Conservation (phyloP, 2,113 vertebrate genomes). For the Erinaceus europaeus region DNA sequence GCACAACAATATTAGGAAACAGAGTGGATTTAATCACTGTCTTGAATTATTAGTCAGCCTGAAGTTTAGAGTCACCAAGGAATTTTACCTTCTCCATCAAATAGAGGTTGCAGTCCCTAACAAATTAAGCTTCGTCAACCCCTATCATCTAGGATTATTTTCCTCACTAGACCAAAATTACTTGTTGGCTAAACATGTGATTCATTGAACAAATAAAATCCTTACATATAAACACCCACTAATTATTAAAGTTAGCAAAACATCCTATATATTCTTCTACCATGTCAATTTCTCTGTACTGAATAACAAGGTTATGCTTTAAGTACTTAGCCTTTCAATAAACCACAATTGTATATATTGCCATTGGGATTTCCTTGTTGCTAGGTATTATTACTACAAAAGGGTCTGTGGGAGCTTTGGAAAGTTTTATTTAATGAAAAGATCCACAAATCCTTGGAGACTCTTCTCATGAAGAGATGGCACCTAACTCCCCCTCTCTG, state of each 20-base stretch:
- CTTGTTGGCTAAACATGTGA: too few species aligned
- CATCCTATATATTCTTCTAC: too few species aligned
- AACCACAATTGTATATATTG: too few species aligned
- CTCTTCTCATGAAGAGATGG: too few species aligned
- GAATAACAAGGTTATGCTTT: too few species aligned
- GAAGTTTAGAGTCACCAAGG: not conserved
- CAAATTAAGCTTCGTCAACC: fast-evolving
- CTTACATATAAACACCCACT: not conserved
- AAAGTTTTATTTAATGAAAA: too few species aligned
- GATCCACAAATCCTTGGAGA: too few species aligned
- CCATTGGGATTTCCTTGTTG: too few species aligned
- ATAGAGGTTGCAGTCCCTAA: not conserved
- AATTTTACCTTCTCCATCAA: not conserved
- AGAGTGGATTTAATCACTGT: not conserved
- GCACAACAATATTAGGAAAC: not conserved
- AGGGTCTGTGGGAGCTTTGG: too few species aligned
- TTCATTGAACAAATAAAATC: not conserved
- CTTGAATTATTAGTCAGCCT: not conserved
- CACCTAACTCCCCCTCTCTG: not conserved
- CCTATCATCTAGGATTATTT: not conserved
- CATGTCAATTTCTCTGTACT: not conserved
- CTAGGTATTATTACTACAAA: too few species aligned
- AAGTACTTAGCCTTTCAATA: too few species aligned
- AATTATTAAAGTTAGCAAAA: not conserved
- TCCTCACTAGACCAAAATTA: too few species aligned